These are phyloP conservation scores for Chironomus tepperi DNA, from an alignment of 1,140 invertebrate species.

Conservation along the genomic window DNA sequence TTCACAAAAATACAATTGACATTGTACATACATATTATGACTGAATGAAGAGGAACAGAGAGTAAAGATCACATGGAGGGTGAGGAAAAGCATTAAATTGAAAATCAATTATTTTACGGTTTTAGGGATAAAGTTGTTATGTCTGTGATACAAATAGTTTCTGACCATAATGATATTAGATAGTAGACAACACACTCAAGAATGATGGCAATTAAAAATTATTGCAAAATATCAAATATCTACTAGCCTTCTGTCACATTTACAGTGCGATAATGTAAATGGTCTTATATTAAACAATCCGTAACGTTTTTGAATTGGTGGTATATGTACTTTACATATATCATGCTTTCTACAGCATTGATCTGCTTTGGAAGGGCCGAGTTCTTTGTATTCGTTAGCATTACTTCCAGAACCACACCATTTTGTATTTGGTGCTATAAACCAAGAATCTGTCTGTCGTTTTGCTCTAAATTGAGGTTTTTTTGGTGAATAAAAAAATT, in stretches of 20 bases:
- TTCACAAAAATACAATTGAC: not conserved
- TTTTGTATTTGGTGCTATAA: conserved; percentile 65
- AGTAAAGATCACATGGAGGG: not conserved
- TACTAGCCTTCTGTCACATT: conserved; percentile 72
- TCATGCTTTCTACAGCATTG: conserved; percentile 76
- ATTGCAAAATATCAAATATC: conserved; percentile 25
- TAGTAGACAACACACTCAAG: not conserved
- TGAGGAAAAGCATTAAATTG: conserved; percentile 17
- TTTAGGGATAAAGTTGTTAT: not conserved
- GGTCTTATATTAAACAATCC: conserved; percentile 70
- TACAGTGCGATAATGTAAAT: conserved; percentile 77
- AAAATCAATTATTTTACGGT: conserved; percentile 14
- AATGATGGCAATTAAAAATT: conserved; percentile 18
- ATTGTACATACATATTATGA: not conserved
- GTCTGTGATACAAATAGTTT: conserved; percentile 7
- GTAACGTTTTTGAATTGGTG: conserved; percentile 56
- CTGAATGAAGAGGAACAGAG: not conserved
- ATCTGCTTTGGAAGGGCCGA: conserved; percentile 57
- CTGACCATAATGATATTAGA: conserved; percentile 7
- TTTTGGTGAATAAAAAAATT: not conserved
- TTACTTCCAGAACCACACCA: conserved; percentile 74
- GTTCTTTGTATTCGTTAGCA: conserved; percentile 50
- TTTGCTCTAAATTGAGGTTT: conserved; percentile 35
- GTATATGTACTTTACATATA: conserved; percentile 58
- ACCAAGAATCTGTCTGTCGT: conserved; percentile 46